Evolutionary conservation across 1,140 invertebrate species (phyloP).

Genomic region (Procambarus virginalis): DNA sequence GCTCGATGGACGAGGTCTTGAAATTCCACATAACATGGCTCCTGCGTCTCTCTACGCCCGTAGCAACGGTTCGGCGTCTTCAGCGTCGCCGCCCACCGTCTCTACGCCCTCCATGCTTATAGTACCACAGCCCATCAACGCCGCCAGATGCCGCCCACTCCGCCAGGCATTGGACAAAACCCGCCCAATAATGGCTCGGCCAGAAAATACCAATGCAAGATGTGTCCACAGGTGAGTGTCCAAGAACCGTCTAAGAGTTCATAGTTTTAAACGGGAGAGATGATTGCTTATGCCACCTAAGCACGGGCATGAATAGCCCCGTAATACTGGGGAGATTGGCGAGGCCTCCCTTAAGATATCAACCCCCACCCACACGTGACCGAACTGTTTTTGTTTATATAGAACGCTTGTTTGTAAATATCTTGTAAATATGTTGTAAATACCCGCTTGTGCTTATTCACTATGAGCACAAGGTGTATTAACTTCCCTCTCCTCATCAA

Average conservation of each 20-base stretch:
- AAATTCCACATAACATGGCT: conserved; percentile 68
- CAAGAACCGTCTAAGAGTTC: not conserved
- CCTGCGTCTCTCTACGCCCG: conserved; percentile 71
- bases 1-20: conserved; percentile 49
- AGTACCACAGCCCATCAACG: conserved; percentile 93
- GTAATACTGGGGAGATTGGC: too few relatives aligned
- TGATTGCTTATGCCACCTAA: not conserved
- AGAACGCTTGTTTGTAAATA: too few relatives aligned
- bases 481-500: too few relatives aligned
- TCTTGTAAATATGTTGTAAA: too few relatives aligned
- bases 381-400: too few relatives aligned
- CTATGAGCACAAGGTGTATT: too few relatives aligned
- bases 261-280: not conserved
- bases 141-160: conserved; percentile 78
- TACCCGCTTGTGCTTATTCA: too few relatives aligned
- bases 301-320: too few relatives aligned
- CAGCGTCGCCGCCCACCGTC: conserved; percentile 75
- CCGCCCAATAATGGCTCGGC: conserved; percentile 72
- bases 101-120: conserved; percentile 82
- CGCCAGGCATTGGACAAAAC: conserved; percentile 68
- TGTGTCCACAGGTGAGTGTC: conserved; percentile 95
- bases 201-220: conserved; percentile 96
- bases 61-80: conserved; percentile 75
- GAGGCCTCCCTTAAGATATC: too few relatives aligned
- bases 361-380: too few relatives aligned